Conservation (phyloP, 2,797 vertebrate genomes). For the Crypturellus tataupa region DNA sequence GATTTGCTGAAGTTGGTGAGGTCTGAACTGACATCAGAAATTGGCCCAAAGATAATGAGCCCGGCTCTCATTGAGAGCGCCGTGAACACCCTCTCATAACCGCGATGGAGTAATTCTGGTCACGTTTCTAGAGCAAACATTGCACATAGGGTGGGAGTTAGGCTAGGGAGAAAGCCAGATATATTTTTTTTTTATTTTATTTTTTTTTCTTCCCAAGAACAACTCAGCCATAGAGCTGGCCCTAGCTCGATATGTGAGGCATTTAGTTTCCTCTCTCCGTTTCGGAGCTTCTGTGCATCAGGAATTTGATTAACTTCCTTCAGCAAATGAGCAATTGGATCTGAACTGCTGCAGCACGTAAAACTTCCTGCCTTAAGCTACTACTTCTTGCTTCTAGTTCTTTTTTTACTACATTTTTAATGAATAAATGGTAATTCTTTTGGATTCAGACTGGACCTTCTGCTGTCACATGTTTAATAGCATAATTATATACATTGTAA, state of each 20-base stretch:
- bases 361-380: accelerated
- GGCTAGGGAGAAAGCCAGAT: background rate
- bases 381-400: background rate
- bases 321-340: background rate
- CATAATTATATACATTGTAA: background rate
- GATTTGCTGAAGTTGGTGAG: background rate
- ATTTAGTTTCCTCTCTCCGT: background rate
- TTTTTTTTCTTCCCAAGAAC: background rate
- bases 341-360: background rate
- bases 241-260: background rate
- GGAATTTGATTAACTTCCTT: background rate
- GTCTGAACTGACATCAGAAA: background rate
- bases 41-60: background rate
- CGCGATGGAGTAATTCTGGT: background rate
- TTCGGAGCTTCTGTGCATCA: background rate
- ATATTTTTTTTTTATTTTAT: background rate
- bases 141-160: background rate
- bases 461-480: background rate
- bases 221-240: background rate
- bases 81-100: background rate
- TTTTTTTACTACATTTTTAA: background rate
- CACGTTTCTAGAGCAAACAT: background rate
- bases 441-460: background rate
- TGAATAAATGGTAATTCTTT: background rate
- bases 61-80: background rate